Evolutionary conservation across 2,888 invertebrate species (phyloP).

Genomic region (Charanyca ferruginea): DNA sequence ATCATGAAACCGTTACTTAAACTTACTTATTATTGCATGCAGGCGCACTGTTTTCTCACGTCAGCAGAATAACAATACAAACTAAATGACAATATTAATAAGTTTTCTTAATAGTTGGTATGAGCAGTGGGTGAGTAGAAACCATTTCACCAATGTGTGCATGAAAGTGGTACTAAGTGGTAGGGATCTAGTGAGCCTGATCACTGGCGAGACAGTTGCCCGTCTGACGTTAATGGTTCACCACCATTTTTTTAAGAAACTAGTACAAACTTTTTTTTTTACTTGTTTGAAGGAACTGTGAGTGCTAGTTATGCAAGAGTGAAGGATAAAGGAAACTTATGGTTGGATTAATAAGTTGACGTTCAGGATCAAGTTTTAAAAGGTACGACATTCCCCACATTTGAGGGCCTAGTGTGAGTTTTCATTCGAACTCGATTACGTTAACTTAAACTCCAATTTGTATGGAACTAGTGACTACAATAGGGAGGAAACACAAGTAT

Average conservation of each 20-base stretch:
- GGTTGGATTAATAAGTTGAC: slow-evolving; percentile 16
- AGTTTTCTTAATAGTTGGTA: slow-evolving; percentile 56
- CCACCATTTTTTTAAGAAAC: slow-evolving; percentile 12
- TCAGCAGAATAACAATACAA: slow-evolving; percentile 51
- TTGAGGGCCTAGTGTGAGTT: no score
- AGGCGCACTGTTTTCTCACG: slow-evolving; percentile 4
- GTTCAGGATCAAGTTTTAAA: not conserved
- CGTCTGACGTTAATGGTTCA: slow-evolving; percentile 10
- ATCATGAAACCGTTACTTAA: slow-evolving; percentile 24
- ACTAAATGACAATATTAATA: slow-evolving; percentile 44
- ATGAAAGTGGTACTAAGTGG: slow-evolving; percentile 58
- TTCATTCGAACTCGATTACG: no score
- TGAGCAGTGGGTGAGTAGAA: slow-evolving; percentile 50
- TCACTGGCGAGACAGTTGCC: slow-evolving; percentile 43
- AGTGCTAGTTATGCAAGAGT: not conserved
- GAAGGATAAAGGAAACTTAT: not conserved
- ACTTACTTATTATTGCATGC: slow-evolving; percentile 3
- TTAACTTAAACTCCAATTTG: no score
- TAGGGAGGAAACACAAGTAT: no score
- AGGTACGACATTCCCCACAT: no score
- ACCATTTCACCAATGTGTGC: slow-evolving; percentile 33
- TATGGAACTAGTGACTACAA: no score
- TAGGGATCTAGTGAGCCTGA: slow-evolving; percentile 49
- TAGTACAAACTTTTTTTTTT: slow-evolving; percentile 1
- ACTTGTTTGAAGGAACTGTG: slow-evolving; percentile 4